These are phyloP conservation scores for Mola mola DNA, from an alignment of 2,113 vertebrate species.

Conservation along the genomic window DNA sequence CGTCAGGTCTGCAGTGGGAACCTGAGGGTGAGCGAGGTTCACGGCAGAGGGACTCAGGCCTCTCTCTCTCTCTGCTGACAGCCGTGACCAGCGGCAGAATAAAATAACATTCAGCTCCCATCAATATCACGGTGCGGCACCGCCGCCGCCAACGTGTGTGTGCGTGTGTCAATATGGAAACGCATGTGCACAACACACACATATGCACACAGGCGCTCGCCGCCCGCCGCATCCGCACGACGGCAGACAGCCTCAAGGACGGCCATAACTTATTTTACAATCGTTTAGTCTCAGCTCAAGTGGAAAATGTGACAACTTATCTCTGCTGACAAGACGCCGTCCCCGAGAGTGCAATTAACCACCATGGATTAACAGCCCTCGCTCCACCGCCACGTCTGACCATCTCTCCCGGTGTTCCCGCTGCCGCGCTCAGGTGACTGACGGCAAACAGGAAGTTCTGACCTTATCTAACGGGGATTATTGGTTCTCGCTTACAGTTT, in stretches of 20 bases:
- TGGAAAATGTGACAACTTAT: constrained; percentile 99
- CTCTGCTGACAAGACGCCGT: constrained; percentile 96
- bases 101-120: constrained; percentile 97
- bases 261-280: constrained; percentile 99
- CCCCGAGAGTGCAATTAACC: constrained; percentile 94
- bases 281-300: constrained; percentile 99
- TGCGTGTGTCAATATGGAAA: constrained; percentile 7
- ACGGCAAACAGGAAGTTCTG: too few species aligned
- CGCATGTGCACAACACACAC: constrained; percentile 19
- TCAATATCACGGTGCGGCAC: constrained; percentile 90
- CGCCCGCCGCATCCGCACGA: constrained; percentile 72
- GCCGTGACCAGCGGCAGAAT: constrained; percentile 95
- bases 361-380: constrained; percentile 89
- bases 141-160: constrained; percentile 80
- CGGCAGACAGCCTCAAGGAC: constrained; percentile 96
- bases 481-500: too few species aligned
- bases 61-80: constrained; percentile 83
- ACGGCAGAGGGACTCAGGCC: constrained; percentile 5
- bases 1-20: background rate
- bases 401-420: too few species aligned
- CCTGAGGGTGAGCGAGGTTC: constrained; percentile 16
- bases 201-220: constrained; percentile 5
- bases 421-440: too few species aligned
- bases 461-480: too few species aligned
- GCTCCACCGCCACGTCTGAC: too few species aligned